Conservation (phyloP, 2,797 vertebrate genomes). For the Enteromius fasciolatus region DNA sequence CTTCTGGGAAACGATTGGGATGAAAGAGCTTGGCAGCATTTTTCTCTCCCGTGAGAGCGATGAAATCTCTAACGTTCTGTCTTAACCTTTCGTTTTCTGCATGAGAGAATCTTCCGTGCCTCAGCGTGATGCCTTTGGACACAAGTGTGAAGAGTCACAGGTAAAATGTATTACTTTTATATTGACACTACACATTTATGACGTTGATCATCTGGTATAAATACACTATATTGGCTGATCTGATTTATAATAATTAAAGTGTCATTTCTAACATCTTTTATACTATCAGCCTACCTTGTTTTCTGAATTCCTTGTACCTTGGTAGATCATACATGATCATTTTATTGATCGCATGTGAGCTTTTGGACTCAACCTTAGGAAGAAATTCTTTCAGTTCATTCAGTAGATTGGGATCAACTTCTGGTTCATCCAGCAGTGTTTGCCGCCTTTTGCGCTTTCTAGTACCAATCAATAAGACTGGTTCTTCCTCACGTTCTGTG, state of each 20-base stretch:
- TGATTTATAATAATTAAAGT: background rate
- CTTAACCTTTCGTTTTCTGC: constrained; percentile 67
- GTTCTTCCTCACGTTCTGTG: background rate
- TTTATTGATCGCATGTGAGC: fast-evolving
- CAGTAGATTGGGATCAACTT: constrained; percentile 32
- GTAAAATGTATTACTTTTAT: background rate
- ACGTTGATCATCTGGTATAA: background rate
- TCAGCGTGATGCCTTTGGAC: constrained; percentile 66
- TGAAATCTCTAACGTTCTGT: constrained; percentile 70
- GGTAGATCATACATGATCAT: constrained; percentile 69
- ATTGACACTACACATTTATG: background rate
- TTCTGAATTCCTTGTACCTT: constrained; percentile 68
- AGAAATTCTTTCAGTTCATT: constrained; percentile 69
- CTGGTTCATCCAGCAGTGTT: fast-evolving
- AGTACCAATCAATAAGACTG: background rate
- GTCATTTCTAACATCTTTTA: background rate
- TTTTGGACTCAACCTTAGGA: constrained; percentile 60
- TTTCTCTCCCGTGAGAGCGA: constrained; percentile 67
- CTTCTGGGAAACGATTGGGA: constrained; percentile 61
- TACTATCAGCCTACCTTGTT: constrained; percentile 62
- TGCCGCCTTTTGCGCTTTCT: background rate
- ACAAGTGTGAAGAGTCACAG: background rate
- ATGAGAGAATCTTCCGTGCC: constrained; percentile 62
- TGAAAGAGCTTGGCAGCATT: constrained; percentile 68
- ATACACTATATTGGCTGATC: background rate